A percentile compares a stretch with the other conserved stretches of the same genome.
phyloP scores from a whole-genome alignment of 30 jellyfish, hydroid and myxozoan genomes.

The Chironex yamaguchii region DNA sequence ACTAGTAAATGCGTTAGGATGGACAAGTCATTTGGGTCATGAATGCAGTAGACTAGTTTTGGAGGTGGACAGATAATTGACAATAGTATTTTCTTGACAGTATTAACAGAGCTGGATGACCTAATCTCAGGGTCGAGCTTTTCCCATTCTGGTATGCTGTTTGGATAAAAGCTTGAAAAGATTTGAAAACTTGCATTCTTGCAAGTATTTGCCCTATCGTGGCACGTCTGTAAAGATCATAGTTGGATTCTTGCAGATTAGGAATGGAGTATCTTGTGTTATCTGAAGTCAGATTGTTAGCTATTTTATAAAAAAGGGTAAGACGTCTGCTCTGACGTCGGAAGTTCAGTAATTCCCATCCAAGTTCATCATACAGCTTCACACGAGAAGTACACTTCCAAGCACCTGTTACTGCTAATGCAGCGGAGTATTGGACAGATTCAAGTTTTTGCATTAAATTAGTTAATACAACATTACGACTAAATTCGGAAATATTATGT shows the following conservation, averaged over 20 bases:
- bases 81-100: slow-evolving; percentile 28
- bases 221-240: slow-evolving; percentile 26
- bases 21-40: slow-evolving; percentile 11
- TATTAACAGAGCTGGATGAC: slow-evolving; percentile 47
- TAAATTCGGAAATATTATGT: neutral
- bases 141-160: slow-evolving; percentile 55
- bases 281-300: slow-evolving; percentile 9
- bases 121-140: slow-evolving; percentile 35
- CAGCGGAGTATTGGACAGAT: slow-evolving; percentile 38
- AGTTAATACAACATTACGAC: slow-evolving; percentile 1
- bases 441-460: slow-evolving; percentile 27
- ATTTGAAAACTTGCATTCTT: slow-evolving; percentile 21
- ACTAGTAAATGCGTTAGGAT: slow-evolving; percentile 28
- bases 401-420: slow-evolving; percentile 27
- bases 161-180: slow-evolving; percentile 54
- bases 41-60: slow-evolving; percentile 27
- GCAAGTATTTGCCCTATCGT: slow-evolving; percentile 57
- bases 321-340: slow-evolving; percentile 56
- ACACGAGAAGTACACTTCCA: slow-evolving; percentile 60
- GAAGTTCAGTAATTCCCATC: slow-evolving; percentile 52
- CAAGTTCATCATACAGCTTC: slow-evolving; percentile 49
- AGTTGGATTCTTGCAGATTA: slow-evolving; percentile 3
- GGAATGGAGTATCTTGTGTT: slow-evolving; percentile 33
- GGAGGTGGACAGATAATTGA: slow-evolving; percentile 37
- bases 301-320: neutral